Percentiles rank a stretch among this genome's conserved stretches.
These are phyloP conservation scores for Axis porcinus DNA, from an alignment of 2,113 vertebrate species.

Conservation along the genomic window DNA sequence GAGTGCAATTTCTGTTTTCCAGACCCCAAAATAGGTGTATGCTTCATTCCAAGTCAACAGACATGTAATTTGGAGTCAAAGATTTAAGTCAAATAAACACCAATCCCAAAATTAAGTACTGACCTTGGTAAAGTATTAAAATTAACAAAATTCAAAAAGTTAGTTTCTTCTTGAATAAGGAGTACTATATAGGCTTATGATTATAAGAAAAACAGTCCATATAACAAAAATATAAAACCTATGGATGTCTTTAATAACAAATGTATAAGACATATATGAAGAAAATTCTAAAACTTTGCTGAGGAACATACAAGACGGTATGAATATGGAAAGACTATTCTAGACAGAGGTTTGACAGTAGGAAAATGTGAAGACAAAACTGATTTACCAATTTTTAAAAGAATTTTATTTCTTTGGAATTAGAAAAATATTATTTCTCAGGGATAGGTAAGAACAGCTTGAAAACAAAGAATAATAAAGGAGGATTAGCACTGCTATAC, in stretches of 20 bases:
- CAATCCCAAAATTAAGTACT: not conserved
- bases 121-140: not conserved
- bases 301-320: not conserved
- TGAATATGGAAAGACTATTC: not conserved
- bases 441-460: not conserved
- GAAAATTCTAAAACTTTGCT: not conserved
- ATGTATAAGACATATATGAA: not conserved
- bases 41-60: slow-evolving; percentile 4
- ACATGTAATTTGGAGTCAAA: not conserved
- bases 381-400: not conserved
- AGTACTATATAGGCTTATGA: not conserved
- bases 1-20: slow-evolving; percentile 17
- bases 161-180: not conserved
- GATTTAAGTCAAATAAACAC: slow-evolving; percentile 14
- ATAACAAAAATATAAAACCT: not conserved
- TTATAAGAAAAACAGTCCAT: not conserved
- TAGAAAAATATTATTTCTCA: not conserved
- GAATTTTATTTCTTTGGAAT: not conserved
- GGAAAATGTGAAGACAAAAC: not conserved
- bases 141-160: not conserved
- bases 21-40: not conserved
- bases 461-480: not conserved
- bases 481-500: not conserved
- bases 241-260: not conserved
- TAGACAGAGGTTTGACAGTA: not conserved